Evolutionary conservation across 1,140 invertebrate species (phyloP), one percentile per base, ranked within the genome.

Genomic region (Calephelis virginiensis): DNA sequence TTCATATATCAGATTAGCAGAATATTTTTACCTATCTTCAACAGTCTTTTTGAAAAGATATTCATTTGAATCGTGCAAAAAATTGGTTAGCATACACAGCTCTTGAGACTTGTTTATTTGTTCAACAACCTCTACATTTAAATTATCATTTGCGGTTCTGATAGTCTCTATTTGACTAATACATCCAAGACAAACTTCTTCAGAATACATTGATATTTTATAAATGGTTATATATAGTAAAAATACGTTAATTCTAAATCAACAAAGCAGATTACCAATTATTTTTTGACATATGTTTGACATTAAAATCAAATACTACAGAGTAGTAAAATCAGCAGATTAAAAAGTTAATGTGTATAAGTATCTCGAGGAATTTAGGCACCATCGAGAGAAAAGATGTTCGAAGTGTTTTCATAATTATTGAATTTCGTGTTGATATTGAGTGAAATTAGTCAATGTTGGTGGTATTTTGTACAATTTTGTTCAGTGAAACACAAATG

Each of bases 21-120:
- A 9, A n/a, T 17, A 3, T 43, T 28, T 8, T 49, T 76, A 90
- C 87, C 87, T 85, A 38, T 90, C 79, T 59, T 87, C 68, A 40
- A 89, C 71, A 63, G 73, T 75, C 59, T 82, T 82, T 43, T 80
- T 87, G 40, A 82, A 78, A n/a, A 73, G 73, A 63, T 82, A 85
- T 56, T 90, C 87, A 63, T 81, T 85, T 10, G 75, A 76, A 68
- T 90, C 85, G 6, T 73, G 74, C 0, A 78, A 75, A 56, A 88
- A 88, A 11, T 69, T 78, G 8, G 80, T 86, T 11, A 90, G 56
- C 77, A 84, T 81, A 28, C 80, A 73, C 68, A 89, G 66, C 64
- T 90, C 83, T 61, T 89, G 86, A 0, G 75, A 80, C 10, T 79
- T 77, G 47, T 81, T 86, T 5, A 90, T 67, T 59, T 83, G 78